A percentile compares a stretch with the other conserved stretches of the same genome.
These are phyloP conservation scores for Melanotaenia trifasciata DNA, from an alignment of 2,797 vertebrate genomes.

Conservation along the genomic window DNA sequence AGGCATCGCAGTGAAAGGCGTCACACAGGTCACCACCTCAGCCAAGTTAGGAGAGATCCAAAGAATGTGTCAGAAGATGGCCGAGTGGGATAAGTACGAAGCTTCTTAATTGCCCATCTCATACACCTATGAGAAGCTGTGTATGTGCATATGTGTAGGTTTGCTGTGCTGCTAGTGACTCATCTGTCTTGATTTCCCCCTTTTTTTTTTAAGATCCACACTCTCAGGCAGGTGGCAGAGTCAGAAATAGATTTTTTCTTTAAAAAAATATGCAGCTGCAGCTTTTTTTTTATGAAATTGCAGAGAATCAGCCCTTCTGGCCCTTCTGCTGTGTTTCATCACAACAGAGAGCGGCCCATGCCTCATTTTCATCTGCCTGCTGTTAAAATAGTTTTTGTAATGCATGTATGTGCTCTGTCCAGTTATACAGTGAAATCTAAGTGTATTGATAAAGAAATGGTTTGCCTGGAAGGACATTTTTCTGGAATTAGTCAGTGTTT, in stretches of 20 bases:
- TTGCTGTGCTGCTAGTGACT: conserved; percentile 55
- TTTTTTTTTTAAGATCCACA: conserved; percentile 29
- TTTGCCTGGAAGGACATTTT: not conserved
- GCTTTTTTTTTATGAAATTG: conserved; percentile 16
- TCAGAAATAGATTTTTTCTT: conserved; percentile 59
- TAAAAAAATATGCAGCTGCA: conserved; percentile 37
- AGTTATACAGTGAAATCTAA: conserved; percentile 1
- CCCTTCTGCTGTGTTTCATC: conserved; percentile 18
- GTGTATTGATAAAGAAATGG: not conserved
- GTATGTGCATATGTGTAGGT: conserved; percentile 42
- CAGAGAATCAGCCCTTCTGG: conserved; percentile 17
- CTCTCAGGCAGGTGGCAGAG: conserved; percentile 47
- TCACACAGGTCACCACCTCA: conserved; percentile 92
- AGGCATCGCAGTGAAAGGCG: conserved; percentile 91
- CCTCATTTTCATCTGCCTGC: conserved; percentile 27
- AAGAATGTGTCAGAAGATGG: conserved; percentile 93
- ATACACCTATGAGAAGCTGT: conserved; percentile 34
- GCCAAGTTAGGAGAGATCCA: conserved; percentile 93
- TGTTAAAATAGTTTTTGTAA: conserved; percentile 16
- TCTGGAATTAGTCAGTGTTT: not conserved
- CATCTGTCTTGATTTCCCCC: conserved; percentile 44
- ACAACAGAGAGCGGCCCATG: conserved; percentile 22
- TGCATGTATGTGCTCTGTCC: not conserved
- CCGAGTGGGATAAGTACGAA: conserved; percentile 94
- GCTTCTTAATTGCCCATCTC: conserved; percentile 31